These are phyloP conservation scores for Falcunculus frontatus DNA, from an alignment of 2,113 vertebrate species.

Conservation along the genomic window DNA sequence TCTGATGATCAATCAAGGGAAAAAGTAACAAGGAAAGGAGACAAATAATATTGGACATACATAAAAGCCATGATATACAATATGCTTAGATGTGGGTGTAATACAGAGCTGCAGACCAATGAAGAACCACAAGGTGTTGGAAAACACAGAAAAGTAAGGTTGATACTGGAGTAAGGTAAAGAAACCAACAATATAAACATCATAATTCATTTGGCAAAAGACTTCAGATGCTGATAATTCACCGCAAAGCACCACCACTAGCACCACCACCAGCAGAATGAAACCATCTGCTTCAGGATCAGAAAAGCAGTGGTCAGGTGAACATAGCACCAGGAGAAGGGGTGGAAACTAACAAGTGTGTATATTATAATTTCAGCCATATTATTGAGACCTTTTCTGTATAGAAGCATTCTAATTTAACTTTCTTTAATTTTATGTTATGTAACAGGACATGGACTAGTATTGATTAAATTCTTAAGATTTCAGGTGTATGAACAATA, in stretches of 20 bases:
- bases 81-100: neutral
- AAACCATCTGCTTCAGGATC: neutral
- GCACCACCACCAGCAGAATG: neutral
- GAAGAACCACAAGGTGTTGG: neutral
- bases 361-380: neutral
- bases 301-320: neutral
- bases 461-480: neutral
- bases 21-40: neutral
- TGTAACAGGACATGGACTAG: neutral
- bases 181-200: neutral
- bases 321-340: neutral
- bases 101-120: neutral
- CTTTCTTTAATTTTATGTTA: neutral
- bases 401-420: neutral
- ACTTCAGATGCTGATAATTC: neutral
- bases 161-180: neutral
- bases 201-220: neutral
- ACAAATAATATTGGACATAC: neutral
- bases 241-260: neutral
- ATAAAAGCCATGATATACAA: neutral
- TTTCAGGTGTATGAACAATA: neutral
- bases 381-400: neutral
- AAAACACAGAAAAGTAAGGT: neutral
- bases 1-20: neutral
- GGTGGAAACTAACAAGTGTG: neutral